phyloP scores from a whole-genome alignment of 2,797 vertebrate species.

The Girardinus metallicus region DNA sequence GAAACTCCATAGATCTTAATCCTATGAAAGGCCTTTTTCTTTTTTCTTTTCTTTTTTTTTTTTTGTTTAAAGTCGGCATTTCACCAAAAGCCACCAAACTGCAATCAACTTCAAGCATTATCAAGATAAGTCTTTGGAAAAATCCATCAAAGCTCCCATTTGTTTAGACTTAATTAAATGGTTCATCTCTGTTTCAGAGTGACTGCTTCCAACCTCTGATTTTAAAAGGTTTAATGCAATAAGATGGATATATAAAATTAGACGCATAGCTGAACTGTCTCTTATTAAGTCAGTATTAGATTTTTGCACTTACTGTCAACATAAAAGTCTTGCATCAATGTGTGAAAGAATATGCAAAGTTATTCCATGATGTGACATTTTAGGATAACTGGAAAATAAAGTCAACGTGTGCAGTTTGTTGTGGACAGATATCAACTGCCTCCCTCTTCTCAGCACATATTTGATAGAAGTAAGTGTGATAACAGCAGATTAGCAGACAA shows the following conservation, averaged over 20 bases:
- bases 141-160: slow-evolving; percentile 2
- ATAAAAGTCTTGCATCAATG: slow-evolving; percentile 8
- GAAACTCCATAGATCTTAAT: too few species aligned
- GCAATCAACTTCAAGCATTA: background rate
- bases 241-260: slow-evolving; percentile 21
- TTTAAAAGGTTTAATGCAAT: slow-evolving; percentile 22
- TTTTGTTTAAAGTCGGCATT: too few species aligned
- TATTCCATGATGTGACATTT: slow-evolving; percentile 1
- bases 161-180: slow-evolving; percentile 1
- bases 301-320: slow-evolving; percentile 16
- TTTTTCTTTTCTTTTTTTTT: too few species aligned
- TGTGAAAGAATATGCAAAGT: slow-evolving; percentile 1
- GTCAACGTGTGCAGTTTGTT: background rate
- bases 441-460: slow-evolving; percentile 67
- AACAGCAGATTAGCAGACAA: slow-evolving; percentile 16
- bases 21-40: too few species aligned
- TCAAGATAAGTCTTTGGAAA: slow-evolving; percentile 2
- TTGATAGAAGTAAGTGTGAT: slow-evolving; percentile 7
- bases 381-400: slow-evolving; percentile 3
- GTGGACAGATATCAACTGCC: background rate
- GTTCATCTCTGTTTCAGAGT: slow-evolving; percentile 5
- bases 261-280: slow-evolving; percentile 1
- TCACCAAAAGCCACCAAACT: too few species aligned
- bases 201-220: slow-evolving; percentile 3
- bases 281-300: slow-evolving; percentile 22